These are phyloP conservation scores for Punctoribates punctum DNA, from an alignment of 2,888 invertebrate genomes.

Conservation along the genomic window DNA sequence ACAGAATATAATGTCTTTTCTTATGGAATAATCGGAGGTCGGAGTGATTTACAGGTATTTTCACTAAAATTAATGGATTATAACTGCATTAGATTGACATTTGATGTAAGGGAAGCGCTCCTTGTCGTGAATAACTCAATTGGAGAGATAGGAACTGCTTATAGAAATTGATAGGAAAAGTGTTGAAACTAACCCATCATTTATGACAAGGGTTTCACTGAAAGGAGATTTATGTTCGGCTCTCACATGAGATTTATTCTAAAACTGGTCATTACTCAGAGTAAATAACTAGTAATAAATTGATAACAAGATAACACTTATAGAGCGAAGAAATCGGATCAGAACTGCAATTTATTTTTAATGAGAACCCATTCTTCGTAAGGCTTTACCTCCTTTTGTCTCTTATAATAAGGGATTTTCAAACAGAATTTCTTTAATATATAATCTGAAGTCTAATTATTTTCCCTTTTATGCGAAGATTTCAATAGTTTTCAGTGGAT, in stretches of 20 bases:
- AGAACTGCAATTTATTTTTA: not conserved
- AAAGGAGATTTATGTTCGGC: not conserved
- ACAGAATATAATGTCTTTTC: no score
- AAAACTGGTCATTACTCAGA: not conserved
- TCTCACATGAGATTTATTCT: slow-evolving; percentile 1
- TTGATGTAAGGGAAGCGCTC: no score
- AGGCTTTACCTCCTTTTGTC: not conserved
- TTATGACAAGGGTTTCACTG: not conserved
- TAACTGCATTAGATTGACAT: no score
- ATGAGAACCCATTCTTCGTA: not conserved
- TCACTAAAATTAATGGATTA: no score
- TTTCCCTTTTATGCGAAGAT: no score
- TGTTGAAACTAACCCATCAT: not conserved
- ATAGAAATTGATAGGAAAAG: not conserved
- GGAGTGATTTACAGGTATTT: no score
- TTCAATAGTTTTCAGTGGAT: no score
- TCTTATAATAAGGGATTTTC: not conserved
- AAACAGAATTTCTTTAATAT: no score
- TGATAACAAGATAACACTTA: not conserved
- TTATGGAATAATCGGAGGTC: no score
- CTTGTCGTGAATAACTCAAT: no score
- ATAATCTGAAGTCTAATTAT: no score
- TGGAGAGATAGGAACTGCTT: no score
- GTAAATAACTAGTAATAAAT: not conserved
- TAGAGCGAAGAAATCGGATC: not conserved